These are phyloP conservation scores for Oedothorax gibbosus DNA, from an alignment of 1,140 invertebrate species.

Conservation along the genomic window DNA sequence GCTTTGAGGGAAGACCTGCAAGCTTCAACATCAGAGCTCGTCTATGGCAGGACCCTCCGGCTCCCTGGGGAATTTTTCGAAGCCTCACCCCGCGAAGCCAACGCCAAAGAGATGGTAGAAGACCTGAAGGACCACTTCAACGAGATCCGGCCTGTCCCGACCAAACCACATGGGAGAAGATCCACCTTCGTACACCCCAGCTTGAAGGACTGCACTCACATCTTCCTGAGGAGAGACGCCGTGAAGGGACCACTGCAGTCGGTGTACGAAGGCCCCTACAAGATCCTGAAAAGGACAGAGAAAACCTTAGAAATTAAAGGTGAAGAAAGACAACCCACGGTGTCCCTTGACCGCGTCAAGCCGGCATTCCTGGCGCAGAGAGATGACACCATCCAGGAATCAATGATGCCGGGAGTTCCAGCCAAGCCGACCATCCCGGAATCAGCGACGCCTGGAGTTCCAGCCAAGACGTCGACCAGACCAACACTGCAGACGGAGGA, in stretches of 20 bases:
- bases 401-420: no score
- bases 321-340: neutral
- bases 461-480: no score
- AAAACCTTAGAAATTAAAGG: constrained; percentile 2
- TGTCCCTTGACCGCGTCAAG: neutral
- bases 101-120: neutral
- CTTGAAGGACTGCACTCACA: neutral
- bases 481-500: no score
- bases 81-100: neutral
- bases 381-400: no score
- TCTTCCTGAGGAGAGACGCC: constrained; percentile 3
- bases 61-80: constrained; percentile 28
- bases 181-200: constrained; percentile 5
- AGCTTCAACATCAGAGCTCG: neutral
- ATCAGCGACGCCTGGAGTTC: no score
- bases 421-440: no score
- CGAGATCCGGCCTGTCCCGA: neutral
- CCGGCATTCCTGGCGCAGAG: neutral
- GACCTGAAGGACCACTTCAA: neutral
- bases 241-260: constrained; percentile 13
- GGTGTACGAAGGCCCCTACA: constrained; percentile 20
- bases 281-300: neutral
- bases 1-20: constrained; percentile 5
- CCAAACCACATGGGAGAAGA: neutral
- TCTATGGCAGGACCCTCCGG: neutral